phyloP scores from a whole-genome alignment of 2,113 vertebrate species.

The Ictidomys tridecemlineatus region DNA sequence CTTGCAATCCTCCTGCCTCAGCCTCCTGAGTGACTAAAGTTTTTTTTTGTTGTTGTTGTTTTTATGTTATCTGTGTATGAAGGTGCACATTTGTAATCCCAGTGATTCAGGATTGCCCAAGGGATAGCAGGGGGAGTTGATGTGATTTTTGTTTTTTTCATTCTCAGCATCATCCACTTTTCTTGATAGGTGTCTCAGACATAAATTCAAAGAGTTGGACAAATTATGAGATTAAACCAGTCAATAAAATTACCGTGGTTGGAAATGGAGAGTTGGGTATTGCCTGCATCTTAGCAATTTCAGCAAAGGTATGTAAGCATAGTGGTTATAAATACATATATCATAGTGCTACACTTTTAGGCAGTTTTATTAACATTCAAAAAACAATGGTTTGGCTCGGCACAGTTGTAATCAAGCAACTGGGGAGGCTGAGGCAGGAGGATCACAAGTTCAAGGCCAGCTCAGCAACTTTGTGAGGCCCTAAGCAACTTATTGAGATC shows the following conservation, averaged over 20 bases:
- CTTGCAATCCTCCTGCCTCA: neutral
- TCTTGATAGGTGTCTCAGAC: constrained; percentile 86
- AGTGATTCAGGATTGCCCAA: no score
- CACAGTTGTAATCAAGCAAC: no score
- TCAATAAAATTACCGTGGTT: constrained; percentile 94
- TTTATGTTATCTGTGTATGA: neutral
- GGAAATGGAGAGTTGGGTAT: constrained; percentile 96
- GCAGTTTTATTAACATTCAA: constrained; percentile 20
- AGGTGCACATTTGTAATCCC: no score
- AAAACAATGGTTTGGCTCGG: neutral
- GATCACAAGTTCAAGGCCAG: no score
- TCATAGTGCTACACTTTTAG: neutral
- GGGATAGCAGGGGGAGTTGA: neutral
- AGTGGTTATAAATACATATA: neutral
- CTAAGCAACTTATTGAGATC: no score
- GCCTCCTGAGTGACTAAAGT: neutral
- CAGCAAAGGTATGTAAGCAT: constrained; percentile 91
- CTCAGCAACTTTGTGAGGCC: no score
- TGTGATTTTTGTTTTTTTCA: constrained; percentile 8
- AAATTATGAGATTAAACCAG: constrained; percentile 82
- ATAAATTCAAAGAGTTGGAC: constrained; percentile 80
- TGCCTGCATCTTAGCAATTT: constrained; percentile 93
- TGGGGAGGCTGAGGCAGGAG: no score
- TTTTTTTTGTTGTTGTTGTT: neutral
- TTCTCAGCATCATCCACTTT: constrained; percentile 54